Conservation (phyloP, 2,888 invertebrate species). For the Parnassius apollo region DNA sequence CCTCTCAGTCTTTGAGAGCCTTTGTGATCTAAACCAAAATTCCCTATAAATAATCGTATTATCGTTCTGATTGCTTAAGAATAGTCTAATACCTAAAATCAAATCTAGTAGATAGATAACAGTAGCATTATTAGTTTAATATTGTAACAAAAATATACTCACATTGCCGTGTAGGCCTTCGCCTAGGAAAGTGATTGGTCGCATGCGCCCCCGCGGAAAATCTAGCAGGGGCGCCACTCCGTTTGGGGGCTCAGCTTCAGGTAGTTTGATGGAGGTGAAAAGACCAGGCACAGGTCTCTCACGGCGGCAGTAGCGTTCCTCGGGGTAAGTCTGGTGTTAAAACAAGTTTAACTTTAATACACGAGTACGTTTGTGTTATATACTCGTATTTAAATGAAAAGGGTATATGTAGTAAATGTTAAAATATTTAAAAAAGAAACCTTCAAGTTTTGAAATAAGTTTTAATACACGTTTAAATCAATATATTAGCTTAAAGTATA, state of each 20-base stretch:
- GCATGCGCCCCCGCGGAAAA: constrained; percentile 90
- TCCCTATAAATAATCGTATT: no score
- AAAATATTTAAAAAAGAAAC: no score
- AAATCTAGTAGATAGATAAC: not conserved
- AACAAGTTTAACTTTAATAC: constrained; percentile 23
- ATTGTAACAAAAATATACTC: constrained; percentile 51
- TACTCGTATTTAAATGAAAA: no score
- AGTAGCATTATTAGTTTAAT: constrained; percentile 14
- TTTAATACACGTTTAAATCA: no score
- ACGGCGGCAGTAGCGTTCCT: constrained; percentile 69
- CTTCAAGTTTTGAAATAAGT: no score
- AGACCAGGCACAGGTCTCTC: constrained; percentile 86
- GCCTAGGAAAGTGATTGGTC: constrained; percentile 91
- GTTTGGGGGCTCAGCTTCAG: constrained; percentile 85
- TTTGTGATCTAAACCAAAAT: no score
- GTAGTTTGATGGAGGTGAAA: constrained; percentile 87
- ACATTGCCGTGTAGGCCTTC: constrained; percentile 94
- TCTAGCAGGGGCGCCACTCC: constrained; percentile 86
- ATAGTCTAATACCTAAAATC: no score
- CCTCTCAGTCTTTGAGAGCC: no score
- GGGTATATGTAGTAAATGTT: no score
- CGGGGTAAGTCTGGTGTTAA: constrained; percentile 62
- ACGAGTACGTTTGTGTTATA: not conserved
- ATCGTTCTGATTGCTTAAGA: no score
- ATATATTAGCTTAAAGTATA: no score